phyloP scores from a whole-genome alignment of 2,113 vertebrate species.

The Mustelus asterias region DNA sequence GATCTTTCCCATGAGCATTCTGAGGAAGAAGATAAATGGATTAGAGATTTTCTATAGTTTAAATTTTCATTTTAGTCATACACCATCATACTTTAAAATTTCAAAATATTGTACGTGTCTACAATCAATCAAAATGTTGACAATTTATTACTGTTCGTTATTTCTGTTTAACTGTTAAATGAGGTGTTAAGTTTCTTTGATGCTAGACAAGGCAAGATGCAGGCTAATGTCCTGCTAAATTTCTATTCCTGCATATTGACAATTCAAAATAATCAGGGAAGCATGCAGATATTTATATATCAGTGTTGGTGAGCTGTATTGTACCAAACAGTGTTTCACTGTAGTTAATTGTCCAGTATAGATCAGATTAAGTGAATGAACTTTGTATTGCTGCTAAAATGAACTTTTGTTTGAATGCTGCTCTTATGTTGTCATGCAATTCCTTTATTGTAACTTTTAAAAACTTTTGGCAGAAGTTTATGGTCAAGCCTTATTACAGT shows the following conservation, averaged over 20 bases:
- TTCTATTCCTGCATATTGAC: conserved; percentile 29
- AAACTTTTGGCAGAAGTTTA: conserved; percentile 4
- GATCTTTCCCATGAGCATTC: not conserved
- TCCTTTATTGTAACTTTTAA: conserved; percentile 25
- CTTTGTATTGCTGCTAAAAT: conserved; percentile 31
- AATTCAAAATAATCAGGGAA: conserved; percentile 31
- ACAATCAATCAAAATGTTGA: conserved; percentile 32
- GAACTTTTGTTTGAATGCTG: conserved; percentile 31
- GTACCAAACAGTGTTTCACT: conserved; percentile 32
- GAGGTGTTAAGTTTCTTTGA: not conserved
- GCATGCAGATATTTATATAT: conserved; percentile 36
- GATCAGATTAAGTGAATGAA: conserved; percentile 25
- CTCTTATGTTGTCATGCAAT: conserved; percentile 26
- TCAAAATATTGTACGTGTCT: not conserved
- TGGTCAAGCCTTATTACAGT: conserved; percentile 33
- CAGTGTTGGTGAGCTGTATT: conserved; percentile 23
- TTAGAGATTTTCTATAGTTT: not conserved
- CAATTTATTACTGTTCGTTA: not conserved
- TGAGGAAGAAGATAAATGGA: conserved; percentile 3
- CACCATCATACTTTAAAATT: not conserved
- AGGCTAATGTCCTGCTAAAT: conserved; percentile 27
- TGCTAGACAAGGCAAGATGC: conserved; percentile 11
- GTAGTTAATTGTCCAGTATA: conserved; percentile 25
- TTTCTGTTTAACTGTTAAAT: conserved; percentile 22
- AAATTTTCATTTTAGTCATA: not conserved